Percentiles rank a stretch among this genome's conserved stretches.
These are phyloP conservation scores for Dasysyrphus tricinctus DNA, from an alignment of 2,888 invertebrate genomes.

Conservation along the genomic window DNA sequence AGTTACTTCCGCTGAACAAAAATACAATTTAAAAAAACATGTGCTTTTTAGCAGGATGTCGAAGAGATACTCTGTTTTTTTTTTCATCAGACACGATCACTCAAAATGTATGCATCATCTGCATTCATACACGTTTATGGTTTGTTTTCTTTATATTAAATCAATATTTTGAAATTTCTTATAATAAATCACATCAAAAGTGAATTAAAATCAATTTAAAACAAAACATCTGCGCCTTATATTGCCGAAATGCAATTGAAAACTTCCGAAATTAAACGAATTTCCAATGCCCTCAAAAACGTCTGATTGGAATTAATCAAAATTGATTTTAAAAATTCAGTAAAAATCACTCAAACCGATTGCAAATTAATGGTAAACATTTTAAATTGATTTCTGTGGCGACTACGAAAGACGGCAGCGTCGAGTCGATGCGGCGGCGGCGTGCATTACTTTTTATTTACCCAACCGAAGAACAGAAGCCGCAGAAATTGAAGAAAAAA, in stretches of 20 bases:
- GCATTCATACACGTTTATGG: not conserved
- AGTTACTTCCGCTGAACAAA: constrained; percentile 40
- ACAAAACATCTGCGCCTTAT: constrained; percentile 58
- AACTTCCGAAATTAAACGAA: constrained; percentile 53
- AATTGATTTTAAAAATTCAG: constrained; percentile 59
- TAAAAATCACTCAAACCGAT: constrained; percentile 56
- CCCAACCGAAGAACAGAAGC: constrained; percentile 59
- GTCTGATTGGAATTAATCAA: constrained; percentile 57
- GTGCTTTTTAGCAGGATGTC: constrained; percentile 40
- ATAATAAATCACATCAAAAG: constrained; percentile 35
- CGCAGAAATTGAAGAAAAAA: constrained; percentile 46
- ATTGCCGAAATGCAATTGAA: constrained; percentile 58
- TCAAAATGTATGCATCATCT: not conserved
- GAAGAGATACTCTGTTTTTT: not conserved
- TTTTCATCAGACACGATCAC: constrained; percentile 25
- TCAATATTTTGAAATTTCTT: constrained; percentile 34
- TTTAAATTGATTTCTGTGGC: constrained; percentile 45
- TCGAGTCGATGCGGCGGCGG: constrained; percentile 23
- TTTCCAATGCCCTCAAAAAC: constrained; percentile 48
- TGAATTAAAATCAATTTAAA: constrained; percentile 33
- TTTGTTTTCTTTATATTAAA: constrained; percentile 2
- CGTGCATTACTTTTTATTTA: constrained; percentile 61
- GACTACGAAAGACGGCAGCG: constrained; percentile 3
- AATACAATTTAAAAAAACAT: constrained; percentile 44
- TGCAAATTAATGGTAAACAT: constrained; percentile 63